Conservation (phyloP, 2,888 invertebrate genomes). For the Julus scanicus region DNA sequence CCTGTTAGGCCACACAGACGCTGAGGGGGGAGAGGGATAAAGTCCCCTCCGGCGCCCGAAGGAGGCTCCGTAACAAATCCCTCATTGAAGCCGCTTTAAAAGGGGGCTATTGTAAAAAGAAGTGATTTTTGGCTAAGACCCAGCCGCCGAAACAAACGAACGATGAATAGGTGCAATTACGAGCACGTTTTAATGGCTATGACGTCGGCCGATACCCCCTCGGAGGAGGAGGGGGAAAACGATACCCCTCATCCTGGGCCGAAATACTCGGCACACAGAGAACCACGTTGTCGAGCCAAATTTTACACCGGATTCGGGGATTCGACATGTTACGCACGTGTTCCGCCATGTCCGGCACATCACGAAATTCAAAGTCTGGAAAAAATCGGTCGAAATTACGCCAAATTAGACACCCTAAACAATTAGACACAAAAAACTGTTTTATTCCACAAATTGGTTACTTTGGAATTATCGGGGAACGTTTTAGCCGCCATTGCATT, state of each 20-base stretch:
- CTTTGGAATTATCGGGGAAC: too few relatives aligned
- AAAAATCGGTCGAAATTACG: too few relatives aligned
- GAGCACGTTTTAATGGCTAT: not conserved
- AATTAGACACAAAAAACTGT: too few relatives aligned
- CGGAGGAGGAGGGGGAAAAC: not conserved
- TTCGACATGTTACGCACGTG: too few relatives aligned
- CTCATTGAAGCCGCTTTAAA: conserved; percentile 13
- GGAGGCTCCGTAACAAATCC: conserved; percentile 17
- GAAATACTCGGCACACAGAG: too few relatives aligned
- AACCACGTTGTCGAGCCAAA: too few relatives aligned
- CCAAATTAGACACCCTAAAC: too few relatives aligned
- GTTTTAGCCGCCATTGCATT: too few relatives aligned
- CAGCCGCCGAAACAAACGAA: conserved; percentile 38
- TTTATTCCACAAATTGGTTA: too few relatives aligned
- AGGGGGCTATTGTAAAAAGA: conserved; percentile 38
- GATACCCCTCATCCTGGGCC: not conserved
- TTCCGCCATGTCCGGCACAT: too few relatives aligned
- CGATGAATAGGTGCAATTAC: conserved; percentile 41
- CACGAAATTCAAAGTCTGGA: too few relatives aligned
- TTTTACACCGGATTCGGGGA: too few relatives aligned
- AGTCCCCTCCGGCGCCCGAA: not conserved
- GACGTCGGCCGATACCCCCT: not conserved
- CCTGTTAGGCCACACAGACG: not conserved
- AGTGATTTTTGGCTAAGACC: not conserved
- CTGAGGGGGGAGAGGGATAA: not conserved